These are phyloP conservation scores for Engraulis encrasicolus DNA, from an alignment of 2,113 vertebrate species.

Conservation along the genomic window DNA sequence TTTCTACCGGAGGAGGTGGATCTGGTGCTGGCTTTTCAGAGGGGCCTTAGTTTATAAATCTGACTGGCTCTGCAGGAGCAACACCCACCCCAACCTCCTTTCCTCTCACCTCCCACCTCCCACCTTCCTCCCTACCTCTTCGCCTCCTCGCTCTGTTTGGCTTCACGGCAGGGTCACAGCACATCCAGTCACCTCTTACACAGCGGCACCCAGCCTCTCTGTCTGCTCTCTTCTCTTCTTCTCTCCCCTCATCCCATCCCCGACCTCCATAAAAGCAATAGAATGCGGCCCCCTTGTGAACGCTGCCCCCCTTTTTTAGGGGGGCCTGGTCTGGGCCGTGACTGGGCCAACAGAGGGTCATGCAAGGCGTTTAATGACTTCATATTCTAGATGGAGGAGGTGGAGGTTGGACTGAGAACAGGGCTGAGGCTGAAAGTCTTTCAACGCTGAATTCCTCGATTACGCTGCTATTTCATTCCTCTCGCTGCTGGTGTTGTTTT, in stretches of 20 bases:
- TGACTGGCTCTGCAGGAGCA: constrained; percentile 35
- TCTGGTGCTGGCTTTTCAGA: constrained; percentile 50
- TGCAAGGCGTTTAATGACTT: not conserved
- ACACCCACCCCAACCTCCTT: too few species aligned
- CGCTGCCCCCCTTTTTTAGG: not conserved
- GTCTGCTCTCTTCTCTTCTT: not conserved
- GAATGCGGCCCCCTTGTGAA: not conserved
- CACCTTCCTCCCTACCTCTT: too few species aligned
- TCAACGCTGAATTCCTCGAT: not conserved
- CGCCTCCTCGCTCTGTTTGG: constrained; percentile 58
- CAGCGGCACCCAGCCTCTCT: constrained; percentile 32
- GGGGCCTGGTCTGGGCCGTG: not conserved
- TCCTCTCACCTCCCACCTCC: constrained; percentile 27
- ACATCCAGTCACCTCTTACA: constrained; percentile 64
- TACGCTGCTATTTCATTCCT: not conserved
- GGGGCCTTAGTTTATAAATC: constrained; percentile 75
- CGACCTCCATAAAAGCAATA: not conserved
- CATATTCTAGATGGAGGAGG: not conserved
- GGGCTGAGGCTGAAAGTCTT: not conserved
- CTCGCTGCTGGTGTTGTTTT: not conserved
- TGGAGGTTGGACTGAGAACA: not conserved
- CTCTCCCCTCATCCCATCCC: not conserved
- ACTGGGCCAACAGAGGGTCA: not conserved
- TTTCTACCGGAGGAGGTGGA: constrained; percentile 41
- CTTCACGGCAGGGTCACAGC: constrained; percentile 63